Evolutionary conservation across 2,113 vertebrate genomes (phyloP).

Genomic region (Empidonax traillii): DNA sequence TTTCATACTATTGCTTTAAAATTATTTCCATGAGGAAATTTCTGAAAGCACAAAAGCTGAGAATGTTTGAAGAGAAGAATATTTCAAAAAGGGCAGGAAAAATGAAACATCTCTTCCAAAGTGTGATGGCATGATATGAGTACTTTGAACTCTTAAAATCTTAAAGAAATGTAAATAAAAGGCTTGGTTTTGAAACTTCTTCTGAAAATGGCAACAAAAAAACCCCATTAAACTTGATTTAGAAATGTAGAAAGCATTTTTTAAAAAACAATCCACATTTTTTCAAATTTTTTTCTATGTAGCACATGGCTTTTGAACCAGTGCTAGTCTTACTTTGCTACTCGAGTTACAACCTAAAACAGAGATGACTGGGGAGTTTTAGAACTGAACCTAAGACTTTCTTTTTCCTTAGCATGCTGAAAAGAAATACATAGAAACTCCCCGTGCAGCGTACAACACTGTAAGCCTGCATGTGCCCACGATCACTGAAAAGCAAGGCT

Average conservation of each 20-base stretch:
- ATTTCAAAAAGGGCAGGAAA: background rate
- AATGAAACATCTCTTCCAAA: background rate
- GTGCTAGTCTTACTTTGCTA: background rate
- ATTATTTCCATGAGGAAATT: background rate
- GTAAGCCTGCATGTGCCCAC: background rate
- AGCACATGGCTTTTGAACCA: background rate
- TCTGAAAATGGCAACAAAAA: background rate
- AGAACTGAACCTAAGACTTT: background rate
- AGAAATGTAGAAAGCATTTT: background rate
- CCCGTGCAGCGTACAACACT: rapidly evolving
- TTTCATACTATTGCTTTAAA: background rate
- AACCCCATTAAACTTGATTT: background rate
- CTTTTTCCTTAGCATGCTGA: background rate
- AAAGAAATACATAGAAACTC: background rate
- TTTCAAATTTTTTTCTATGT: background rate
- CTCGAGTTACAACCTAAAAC: background rate
- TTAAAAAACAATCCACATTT: rapidly evolving
- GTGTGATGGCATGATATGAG: background rate
- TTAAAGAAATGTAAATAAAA: background rate
- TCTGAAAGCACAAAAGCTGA: background rate
- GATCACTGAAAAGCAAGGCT: background rate
- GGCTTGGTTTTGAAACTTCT: background rate
- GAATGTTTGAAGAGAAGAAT: background rate
- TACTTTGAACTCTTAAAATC: background rate
- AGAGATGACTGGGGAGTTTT: background rate